Evolutionary conservation across 2,888 invertebrate genomes (phyloP), one percentile per base, ranked within the genome.

Genomic region (Cerceris rybyensis): DNA sequence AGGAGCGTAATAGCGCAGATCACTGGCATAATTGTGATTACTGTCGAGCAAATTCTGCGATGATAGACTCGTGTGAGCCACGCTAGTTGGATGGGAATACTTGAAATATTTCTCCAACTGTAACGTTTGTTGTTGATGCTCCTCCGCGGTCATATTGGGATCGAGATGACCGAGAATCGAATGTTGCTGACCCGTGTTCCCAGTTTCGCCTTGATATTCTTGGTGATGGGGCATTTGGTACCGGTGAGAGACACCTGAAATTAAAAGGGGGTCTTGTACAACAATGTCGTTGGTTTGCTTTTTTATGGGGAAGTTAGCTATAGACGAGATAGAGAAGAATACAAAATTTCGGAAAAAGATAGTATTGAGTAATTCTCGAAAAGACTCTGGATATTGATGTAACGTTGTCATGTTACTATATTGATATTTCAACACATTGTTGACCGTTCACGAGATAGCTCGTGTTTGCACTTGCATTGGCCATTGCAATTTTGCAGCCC

Each of bases 1-100:
- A 0, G 91, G 88, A 8, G 90, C 86, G 65, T 92, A 92, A 61
- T 92, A 92, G 64, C 92, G 91, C 80, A 92, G 78, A 80, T 92
- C 92, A 72, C 92, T 92, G n/a, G 92, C 92, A 70, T 93, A 93
- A 87, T 94, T 94, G 89, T 94, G 94, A 87, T 94, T 94, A 65
- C 94, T 94, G 90, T 94, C 94, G 64, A 92, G 84, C 9, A 92
- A 78, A 77, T 87, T 92, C 67, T 92, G 92, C 14, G 89, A 82
- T 1, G 89, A 75, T n/a, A 92, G 73, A 58, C 90, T 91, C 13
- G 68, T 65, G 60, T 92, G 91, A 9, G 84, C 87, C 17, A 84
- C 83, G 66, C 74, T 86, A 14, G 84, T 83, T 13, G 89, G 86
- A 39, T 90, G 90, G 0, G 89, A 84, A 81, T 92, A 92, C 79